Evolutionary conservation across 1,140 invertebrate genomes (phyloP).

Genomic region (Drosophila pseudoobscura): DNA sequence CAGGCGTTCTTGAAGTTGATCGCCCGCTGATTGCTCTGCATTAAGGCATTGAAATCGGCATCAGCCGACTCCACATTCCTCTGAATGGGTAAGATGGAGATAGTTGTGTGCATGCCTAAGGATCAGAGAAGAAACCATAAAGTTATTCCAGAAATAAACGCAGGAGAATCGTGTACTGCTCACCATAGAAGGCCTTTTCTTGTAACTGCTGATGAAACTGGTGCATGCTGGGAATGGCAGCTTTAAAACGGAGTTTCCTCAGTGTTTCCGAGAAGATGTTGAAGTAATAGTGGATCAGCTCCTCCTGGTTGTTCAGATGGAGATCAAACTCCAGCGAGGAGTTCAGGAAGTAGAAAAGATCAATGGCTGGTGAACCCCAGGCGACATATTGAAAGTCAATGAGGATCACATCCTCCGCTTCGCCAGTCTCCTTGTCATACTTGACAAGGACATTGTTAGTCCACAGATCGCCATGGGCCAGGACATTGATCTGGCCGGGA

Average conservation of each 20-base stretch:
- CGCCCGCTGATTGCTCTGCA: conserved; percentile 64
- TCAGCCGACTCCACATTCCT: conserved; percentile 71
- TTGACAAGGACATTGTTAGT: conserved; percentile 88
- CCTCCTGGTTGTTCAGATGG: conserved; percentile 60
- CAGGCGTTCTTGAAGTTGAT: conserved; percentile 68
- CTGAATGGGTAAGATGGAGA: conserved; percentile 60
- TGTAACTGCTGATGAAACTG: conserved; percentile 64
- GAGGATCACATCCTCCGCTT: conserved; percentile 84
- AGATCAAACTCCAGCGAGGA: conserved; percentile 69
- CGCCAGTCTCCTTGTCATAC: conserved; percentile 83
- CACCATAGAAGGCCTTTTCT: conserved; percentile 74
- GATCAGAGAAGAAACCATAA: not conserved
- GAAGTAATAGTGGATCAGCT: conserved; percentile 71
- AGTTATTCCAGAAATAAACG: not conserved
- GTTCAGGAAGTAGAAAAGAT: conserved; percentile 81
- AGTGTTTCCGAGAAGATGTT: conserved; percentile 55
- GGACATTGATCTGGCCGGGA: conserved; percentile 85
- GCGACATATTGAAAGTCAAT: conserved; percentile 80
- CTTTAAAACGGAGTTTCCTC: conserved; percentile 55
- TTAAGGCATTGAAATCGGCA: conserved; percentile 76
- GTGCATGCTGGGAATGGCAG: conserved; percentile 66
- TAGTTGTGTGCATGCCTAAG: conserved; percentile 64
- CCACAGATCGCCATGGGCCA: conserved; percentile 88
- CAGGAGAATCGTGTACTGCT: conserved; percentile 3
- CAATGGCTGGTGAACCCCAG: conserved; percentile 77